Conservation (phyloP, 2,113 vertebrate species). For the Chloroceryle aenea region DNA sequence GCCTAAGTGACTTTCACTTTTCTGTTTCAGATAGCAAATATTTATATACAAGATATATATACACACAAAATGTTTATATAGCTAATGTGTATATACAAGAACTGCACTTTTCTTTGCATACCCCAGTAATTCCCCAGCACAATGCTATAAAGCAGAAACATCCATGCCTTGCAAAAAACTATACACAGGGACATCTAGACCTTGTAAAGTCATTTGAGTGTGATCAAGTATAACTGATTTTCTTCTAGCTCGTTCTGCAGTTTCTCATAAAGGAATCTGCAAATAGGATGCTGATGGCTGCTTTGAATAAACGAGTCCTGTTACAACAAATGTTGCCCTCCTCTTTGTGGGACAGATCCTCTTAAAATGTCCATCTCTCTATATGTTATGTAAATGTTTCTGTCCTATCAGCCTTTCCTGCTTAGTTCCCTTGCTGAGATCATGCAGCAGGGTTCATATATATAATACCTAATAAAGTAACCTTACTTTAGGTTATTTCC, state of each 20-base stretch:
- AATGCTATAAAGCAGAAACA: background rate
- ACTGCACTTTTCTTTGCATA: background rate
- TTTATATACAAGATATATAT: background rate
- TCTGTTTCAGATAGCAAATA: background rate
- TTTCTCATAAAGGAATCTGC: background rate
- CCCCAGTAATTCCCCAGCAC: background rate
- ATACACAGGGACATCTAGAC: background rate
- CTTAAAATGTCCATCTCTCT: background rate
- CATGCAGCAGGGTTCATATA: background rate
- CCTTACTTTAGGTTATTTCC: background rate
- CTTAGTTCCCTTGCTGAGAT: background rate
- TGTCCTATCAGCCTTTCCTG: background rate
- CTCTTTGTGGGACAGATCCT: background rate
- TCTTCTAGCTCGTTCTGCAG: background rate
- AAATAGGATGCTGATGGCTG: background rate
- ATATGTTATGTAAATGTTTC: background rate
- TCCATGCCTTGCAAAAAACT: accelerated
- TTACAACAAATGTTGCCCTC: background rate
- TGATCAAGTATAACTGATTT: background rate
- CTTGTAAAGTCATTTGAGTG: background rate
- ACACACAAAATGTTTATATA: too few species aligned
- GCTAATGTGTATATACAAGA: background rate
- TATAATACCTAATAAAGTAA: background rate
- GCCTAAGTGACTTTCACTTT: background rate
- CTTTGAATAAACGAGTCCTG: background rate